Percentiles rank a stretch among this genome's conserved stretches.
phyloP scores from a whole-genome alignment of 2,113 vertebrate genomes.

The Dromiciops gliroides region DNA sequence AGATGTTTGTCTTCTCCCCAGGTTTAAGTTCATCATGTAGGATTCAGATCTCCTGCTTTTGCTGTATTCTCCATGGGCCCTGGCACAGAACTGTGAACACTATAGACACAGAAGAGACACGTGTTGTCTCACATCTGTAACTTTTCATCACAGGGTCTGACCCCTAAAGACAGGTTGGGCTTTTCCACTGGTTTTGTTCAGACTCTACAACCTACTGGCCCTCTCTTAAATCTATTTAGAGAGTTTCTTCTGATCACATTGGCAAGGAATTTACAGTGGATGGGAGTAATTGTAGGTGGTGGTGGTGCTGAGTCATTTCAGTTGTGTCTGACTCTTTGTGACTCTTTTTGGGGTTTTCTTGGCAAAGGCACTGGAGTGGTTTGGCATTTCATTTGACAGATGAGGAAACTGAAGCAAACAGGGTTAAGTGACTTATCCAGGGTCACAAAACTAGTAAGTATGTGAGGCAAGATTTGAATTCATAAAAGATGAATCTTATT shows the following conservation, averaged over 20 bases:
- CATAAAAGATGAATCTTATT: background rate
- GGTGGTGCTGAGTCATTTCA: background rate
- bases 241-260: background rate
- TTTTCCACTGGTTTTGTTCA: background rate
- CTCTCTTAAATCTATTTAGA: background rate
- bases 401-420: background rate
- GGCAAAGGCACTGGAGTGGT: background rate
- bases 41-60: background rate
- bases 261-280: background rate
- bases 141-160: background rate
- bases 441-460: background rate
- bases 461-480: background rate
- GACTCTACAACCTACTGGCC: background rate
- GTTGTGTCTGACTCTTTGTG: too few relatives aligned
- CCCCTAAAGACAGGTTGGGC: background rate
- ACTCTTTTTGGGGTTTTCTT: background rate
- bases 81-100: background rate
- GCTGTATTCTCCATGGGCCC: slow-evolving; percentile 7
- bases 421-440: background rate
- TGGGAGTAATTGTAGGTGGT: background rate
- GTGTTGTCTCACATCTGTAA: background rate
- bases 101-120: background rate
- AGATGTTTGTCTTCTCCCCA: background rate
- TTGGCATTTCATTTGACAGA: background rate
- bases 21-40: background rate